phyloP scores from a whole-genome alignment of 2,113 vertebrate genomes.

The Pseudolaguvia tuberculata region DNA sequence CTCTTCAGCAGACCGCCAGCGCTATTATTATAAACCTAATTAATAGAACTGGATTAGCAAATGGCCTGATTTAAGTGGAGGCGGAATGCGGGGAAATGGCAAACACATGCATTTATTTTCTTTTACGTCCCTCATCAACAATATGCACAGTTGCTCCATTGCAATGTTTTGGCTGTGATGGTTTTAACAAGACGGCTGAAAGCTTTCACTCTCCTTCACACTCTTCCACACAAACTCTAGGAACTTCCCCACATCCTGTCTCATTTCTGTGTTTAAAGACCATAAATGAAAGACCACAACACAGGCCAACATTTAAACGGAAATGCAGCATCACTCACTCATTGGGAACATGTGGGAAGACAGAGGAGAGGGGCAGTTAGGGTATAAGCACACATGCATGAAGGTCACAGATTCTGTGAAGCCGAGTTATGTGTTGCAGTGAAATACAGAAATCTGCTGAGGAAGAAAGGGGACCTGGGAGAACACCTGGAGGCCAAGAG shows the following conservation, averaged over 20 bases:
- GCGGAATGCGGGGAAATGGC: conserved; percentile 15
- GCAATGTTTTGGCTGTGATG: conserved; percentile 13
- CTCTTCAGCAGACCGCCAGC: conserved; percentile 34
- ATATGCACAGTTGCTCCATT: conserved; percentile 14
- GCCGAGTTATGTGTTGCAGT: conserved; percentile 48
- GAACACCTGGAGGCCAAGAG: background rate
- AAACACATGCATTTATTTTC: conserved; percentile 17
- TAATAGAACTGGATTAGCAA: conserved; percentile 40
- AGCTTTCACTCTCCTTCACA: background rate
- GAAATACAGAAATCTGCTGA: conserved; percentile 64
- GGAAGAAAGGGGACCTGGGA: conserved; percentile 69
- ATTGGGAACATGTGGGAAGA: background rate
- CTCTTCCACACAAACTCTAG: conserved; percentile 20
- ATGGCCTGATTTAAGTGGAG: conserved; percentile 24
- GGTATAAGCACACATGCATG: background rate
- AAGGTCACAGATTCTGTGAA: conserved; percentile 64
- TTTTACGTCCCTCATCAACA: conserved; percentile 27
- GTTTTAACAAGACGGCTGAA: background rate
- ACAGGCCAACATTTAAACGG: conserved; percentile 67
- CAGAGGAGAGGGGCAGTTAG: background rate
- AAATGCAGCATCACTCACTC: conserved; percentile 62
- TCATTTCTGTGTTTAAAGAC: conserved; percentile 57
- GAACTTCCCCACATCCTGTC: conserved; percentile 42
- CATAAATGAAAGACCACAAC: conserved; percentile 67
- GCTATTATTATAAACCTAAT: conserved; percentile 38